A percentile compares a stretch with the other conserved stretches of the same genome.
These are phyloP conservation scores for Fistularia tabacaria DNA, from an alignment of 2,797 vertebrate genomes.

Conservation along the genomic window DNA sequence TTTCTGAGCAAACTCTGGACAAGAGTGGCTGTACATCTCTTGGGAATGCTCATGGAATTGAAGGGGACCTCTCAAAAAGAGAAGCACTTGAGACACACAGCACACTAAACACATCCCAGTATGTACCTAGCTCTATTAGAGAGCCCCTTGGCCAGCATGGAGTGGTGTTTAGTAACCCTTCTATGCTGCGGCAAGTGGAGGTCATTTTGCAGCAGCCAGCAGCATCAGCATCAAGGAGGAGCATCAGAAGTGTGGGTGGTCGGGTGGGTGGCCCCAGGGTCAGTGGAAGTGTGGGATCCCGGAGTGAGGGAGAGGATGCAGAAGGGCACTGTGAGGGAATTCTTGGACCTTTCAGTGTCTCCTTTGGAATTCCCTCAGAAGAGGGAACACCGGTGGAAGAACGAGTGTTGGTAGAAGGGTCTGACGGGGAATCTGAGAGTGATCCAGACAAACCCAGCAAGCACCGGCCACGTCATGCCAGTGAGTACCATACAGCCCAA, in stretches of 20 bases:
- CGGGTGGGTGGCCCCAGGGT: slow-evolving; percentile 70
- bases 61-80: slow-evolving; percentile 48
- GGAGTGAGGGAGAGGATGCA: slow-evolving; percentile 81
- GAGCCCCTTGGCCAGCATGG: slow-evolving; percentile 71
- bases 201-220: slow-evolving; percentile 69
- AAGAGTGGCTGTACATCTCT: slow-evolving; percentile 52
- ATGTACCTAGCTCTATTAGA: slow-evolving; percentile 66
- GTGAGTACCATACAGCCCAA: slow-evolving; percentile 78
- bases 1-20: slow-evolving; percentile 70
- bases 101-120: slow-evolving; percentile 53
- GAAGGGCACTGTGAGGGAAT: slow-evolving; percentile 80
- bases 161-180: slow-evolving; percentile 63
- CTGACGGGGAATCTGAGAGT: slow-evolving; percentile 78
- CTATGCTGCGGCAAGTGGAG: slow-evolving; percentile 78
- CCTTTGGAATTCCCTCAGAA: slow-evolving; percentile 85
- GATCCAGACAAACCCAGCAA: slow-evolving; percentile 88
- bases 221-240: slow-evolving; percentile 57
- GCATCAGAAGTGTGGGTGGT: slow-evolving; percentile 67
- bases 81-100: slow-evolving; percentile 15
- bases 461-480: slow-evolving; percentile 89
- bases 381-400: slow-evolving; percentile 72
- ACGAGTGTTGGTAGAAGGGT: slow-evolving; percentile 64
- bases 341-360: slow-evolving; percentile 83
- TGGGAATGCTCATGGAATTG: slow-evolving; percentile 59
- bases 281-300: slow-evolving; percentile 72